Evolutionary conservation across 2,888 invertebrate genomes (phyloP), one percentile per base, ranked within the genome.

Genomic region (Elaeidobius kamerunicus): DNA sequence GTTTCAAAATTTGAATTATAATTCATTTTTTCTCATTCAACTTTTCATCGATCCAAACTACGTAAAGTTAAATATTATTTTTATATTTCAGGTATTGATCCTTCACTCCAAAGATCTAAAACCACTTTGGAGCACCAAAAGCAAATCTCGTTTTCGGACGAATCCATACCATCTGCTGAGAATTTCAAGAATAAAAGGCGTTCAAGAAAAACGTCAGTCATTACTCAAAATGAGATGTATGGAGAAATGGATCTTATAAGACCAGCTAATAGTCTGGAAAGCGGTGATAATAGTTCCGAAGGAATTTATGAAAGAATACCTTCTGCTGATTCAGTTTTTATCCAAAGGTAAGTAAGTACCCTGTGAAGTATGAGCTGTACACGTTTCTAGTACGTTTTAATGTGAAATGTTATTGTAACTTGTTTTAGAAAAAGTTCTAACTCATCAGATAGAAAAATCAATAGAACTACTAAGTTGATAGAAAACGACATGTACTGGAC

Each of bases 221-320:
- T 50, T 17, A 28, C 34, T 3, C 46, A 55, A 36, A 48, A 54
- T 14, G 48, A 43, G 12, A 30, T 30, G 28, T 54, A 44, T 12
- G 39, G 32, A 36, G 52, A 39, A 28, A 5, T 41, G 3, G 14
- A 18, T 6, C 7, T 9, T 27, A 27, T 15, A 18, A 46, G 20
- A 16, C n/a, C 23, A 12, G 27, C n/a, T 2, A 49, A 44, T 32
- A 46, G 46, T 14, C 6, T 40, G 1, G 48, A 47, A 27, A 52
- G 48, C 27, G 23, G 15, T 16, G 38, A 48, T 12, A 30, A 2
- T 16, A 48, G 42, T 20, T 48, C 42, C 11, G 56, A 52, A 15
- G 40, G 27, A 6, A 39, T 50, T 17, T 56, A 56, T 16, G 56
- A 56, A 20, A 56, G 43, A n/a, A 50, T 56, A 36, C 50, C 53